Evolutionary conservation across 2,888 invertebrate genomes (phyloP).

Genomic region (Macaria notata): DNA sequence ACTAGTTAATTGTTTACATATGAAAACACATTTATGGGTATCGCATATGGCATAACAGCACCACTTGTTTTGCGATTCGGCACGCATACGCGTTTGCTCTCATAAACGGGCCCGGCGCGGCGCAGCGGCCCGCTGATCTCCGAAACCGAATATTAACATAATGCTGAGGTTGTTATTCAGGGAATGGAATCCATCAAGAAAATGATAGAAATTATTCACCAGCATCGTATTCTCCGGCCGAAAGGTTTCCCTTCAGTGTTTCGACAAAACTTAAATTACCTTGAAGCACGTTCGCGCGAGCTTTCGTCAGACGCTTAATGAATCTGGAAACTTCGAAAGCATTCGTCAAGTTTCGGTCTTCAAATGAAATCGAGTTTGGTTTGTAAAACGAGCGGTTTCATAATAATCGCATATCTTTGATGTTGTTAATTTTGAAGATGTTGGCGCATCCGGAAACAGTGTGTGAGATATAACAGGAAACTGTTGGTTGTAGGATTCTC

Average conservation of each 20-base stretch:
- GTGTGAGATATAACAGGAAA: constrained; percentile 40
- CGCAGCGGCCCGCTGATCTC: constrained; percentile 44
- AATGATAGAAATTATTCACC: constrained; percentile 65
- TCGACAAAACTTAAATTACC: constrained; percentile 47
- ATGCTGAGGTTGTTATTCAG: constrained; percentile 61
- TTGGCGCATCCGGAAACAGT: constrained; percentile 34
- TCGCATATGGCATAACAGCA: constrained; percentile 52
- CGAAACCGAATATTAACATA: constrained; percentile 66
- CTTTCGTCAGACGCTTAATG: constrained; percentile 30
- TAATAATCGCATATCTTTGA: constrained; percentile 1
- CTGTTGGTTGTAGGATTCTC: constrained; percentile 45
- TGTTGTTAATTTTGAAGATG: constrained; percentile 3
- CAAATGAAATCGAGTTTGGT: too few species aligned
- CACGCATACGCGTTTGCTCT: constrained; percentile 58
- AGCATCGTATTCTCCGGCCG: constrained; percentile 39
- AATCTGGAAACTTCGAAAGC: constrained; percentile 7
- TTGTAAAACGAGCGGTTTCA: neutral
- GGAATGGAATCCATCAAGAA: constrained; percentile 62
- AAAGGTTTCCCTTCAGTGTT: constrained; percentile 41
- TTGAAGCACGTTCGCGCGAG: constrained; percentile 34
- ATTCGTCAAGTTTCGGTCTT: neutral
- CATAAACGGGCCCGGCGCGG: constrained; percentile 41
- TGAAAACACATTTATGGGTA: constrained; percentile 56
- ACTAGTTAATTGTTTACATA: constrained; percentile 48
- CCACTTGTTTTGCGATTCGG: constrained; percentile 66